Evolutionary conservation across 2,888 invertebrate genomes (phyloP).

Genomic region (Folsomia manolachei): DNA sequence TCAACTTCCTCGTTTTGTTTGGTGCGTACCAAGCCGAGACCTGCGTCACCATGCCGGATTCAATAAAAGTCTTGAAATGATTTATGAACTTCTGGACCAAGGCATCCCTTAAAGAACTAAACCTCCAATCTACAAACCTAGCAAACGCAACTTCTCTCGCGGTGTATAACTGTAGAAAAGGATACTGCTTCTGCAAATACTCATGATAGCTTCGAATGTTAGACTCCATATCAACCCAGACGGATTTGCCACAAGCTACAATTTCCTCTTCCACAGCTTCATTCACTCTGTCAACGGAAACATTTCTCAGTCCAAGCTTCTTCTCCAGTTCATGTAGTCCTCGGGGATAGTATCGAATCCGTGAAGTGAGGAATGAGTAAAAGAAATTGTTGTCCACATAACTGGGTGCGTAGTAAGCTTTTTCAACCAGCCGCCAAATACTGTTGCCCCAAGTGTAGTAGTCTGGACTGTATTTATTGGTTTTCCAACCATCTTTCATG

Average conservation of each 20-base stretch:
- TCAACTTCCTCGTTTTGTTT: no score
- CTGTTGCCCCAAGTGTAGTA: neutral
- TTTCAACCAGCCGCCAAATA: neutral
- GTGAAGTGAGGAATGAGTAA: neutral
- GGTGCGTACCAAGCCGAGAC: neutral
- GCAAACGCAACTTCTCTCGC: neutral
- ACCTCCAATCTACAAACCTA: neutral
- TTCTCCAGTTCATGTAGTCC: neutral
- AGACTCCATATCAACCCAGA: neutral
- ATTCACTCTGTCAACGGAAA: neutral
- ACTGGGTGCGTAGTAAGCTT: neutral
- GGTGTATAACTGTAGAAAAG: neutral
- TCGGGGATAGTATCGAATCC: neutral
- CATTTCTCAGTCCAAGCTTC: no score
- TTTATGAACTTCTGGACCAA: neutral
- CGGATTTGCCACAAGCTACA: neutral
- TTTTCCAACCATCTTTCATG: neutral
- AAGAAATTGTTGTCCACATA: neutral
- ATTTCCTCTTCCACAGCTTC: neutral
- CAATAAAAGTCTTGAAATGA: neutral
- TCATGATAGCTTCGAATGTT: neutral
- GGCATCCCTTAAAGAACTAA: neutral
- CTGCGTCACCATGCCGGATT: neutral
- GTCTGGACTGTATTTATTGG: neutral
- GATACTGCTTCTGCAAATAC: neutral